Evolutionary conservation across 1,140 invertebrate species (phyloP), one percentile per base, ranked within the genome.

Genomic region (Drosophila parvula): DNA sequence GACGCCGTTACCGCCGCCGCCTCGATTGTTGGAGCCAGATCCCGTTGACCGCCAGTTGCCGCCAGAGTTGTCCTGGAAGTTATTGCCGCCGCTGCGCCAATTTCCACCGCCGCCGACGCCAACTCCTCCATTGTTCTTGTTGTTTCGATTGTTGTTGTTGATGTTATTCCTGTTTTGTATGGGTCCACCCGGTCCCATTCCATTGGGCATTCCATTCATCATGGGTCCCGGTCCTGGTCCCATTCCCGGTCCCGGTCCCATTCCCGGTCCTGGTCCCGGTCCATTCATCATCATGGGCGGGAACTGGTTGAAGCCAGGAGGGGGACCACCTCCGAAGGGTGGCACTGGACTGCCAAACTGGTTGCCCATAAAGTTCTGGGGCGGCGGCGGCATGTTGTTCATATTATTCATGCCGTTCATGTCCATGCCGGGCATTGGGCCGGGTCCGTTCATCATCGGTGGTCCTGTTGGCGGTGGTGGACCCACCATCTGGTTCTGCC

Each of bases 1-100:
- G 12, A 96, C 83, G 57, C 94, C 93, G 4, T 92, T 92, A 44
- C 92, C 93, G 30, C 51, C 73, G 5, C 74, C 77, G 0, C 84
- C 79, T 36, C 78, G 76, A 45, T 84, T 84, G 64, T 81, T 84
- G 73, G 81, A 61, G 47, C 88, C 90, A 74, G 82, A 78, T 43
- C 84, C 84, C 41, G 84, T 84, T 81, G 84, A 75, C 45, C 89
- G 76, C 91, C 91, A 91, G 79, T 89, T 91, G 58, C 89, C 88
- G 28, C 91, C 89, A 28, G 79, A 83, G 55, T 86, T 83, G 11
- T 83, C 75, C 28, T 89, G 85, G 41, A 89, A 91, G 44, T 91
- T 91, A 56, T 90, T 90, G 41, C 86, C 70, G 18, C 84, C 83
- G 34, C 70, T 89, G 27, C 84, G 84, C 84, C 84, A 88, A 44